Base-by-base conservation (phyloP, 2,113 vertebrate species). In the Merops nubicus region DNA sequence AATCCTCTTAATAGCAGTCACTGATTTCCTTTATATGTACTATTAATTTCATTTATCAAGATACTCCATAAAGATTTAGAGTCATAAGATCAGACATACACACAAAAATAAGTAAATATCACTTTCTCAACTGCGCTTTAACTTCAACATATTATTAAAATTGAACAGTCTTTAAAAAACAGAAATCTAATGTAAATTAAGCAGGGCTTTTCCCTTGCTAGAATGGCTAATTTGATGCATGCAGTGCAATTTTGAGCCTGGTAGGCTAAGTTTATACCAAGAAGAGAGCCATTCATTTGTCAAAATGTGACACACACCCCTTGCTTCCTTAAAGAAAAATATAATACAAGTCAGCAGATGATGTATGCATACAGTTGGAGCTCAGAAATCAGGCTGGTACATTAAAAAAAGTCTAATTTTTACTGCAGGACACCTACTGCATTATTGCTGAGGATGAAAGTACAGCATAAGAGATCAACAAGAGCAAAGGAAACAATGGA, bases 31-130 rank as follows among this genome's bases (percentile, higher is more conserved):
- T 75, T 75, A 22, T 43, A 43, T 9, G 15, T 36, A 33, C 11
- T 34, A 19, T 57, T 47, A 0, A 51, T 81, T 51, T 78, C 2
- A 48, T 73, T 59, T 88, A 81, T 38, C 9, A 38, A 62, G 8
- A 20, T 78, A 88, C 26, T 73, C 48, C 31, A 48, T 40, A 48
- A 56, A 86, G 38, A 15, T 76, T 28, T 77, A 15, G 50, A 78
- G 10, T 48, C 47, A 7, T 20, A 85, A 68, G 12, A 53, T 60
- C 47, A 70, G 33, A 70, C 18, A 18, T 3, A 9, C 0, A 0
- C 21, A 74, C 11, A 88, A 72, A 77, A 83, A 42, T 42, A 43
- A 54, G 33, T 38, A 77, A 74, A 74, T n/a, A 75, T 15, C 40
- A 36, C 26, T 40, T 28, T 72, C 29, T 36, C 43, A 72, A 36